Percentiles rank a stretch among this genome's conserved stretches.
phyloP scores from a whole-genome alignment of 2,888 invertebrate genomes.

The Aphrophora alni region DNA sequence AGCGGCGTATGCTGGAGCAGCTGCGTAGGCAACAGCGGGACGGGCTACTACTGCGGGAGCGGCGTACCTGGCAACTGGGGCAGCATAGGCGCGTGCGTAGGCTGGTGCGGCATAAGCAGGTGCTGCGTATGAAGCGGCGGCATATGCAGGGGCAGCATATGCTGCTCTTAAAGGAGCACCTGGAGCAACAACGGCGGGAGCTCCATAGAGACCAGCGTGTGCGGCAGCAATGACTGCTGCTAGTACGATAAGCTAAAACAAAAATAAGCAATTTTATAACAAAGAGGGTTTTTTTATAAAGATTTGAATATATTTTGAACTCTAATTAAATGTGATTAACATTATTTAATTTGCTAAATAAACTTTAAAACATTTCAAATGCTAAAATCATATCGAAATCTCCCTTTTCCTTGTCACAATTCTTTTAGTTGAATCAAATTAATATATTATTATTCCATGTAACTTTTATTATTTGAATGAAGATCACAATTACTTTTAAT shows the following conservation, averaged over 20 bases:
- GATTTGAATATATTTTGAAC: no score
- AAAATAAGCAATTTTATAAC: no score
- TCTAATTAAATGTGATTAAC: no score
- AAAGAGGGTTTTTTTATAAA: no score
- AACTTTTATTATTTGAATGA: no score
- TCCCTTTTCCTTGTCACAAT: no score
- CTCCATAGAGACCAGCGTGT: conserved; percentile 35
- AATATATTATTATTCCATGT: no score
- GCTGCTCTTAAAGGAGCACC: neutral
- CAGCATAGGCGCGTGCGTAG: conserved; percentile 27
- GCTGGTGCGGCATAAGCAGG: conserved; percentile 25
- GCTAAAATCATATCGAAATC: no score
- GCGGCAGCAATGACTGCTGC: conserved; percentile 6
- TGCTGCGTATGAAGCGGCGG: conserved; percentile 21
- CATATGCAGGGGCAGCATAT: conserved; percentile 38
- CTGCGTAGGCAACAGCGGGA: conserved; percentile 31
- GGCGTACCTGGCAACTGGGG: conserved; percentile 15
- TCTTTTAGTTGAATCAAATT: no score
- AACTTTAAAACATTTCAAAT: no score
- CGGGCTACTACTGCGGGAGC: conserved; percentile 26
- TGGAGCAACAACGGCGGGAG: conserved; percentile 33
- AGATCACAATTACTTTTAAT: no score
- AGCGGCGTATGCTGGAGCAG: neutral
- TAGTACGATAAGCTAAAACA: neutral
- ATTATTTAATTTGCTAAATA: no score